Evolutionary conservation across 2,888 invertebrate genomes (phyloP), one percentile per base, ranked within the genome.

Genomic region (Rhorus exstirpatorius): DNA sequence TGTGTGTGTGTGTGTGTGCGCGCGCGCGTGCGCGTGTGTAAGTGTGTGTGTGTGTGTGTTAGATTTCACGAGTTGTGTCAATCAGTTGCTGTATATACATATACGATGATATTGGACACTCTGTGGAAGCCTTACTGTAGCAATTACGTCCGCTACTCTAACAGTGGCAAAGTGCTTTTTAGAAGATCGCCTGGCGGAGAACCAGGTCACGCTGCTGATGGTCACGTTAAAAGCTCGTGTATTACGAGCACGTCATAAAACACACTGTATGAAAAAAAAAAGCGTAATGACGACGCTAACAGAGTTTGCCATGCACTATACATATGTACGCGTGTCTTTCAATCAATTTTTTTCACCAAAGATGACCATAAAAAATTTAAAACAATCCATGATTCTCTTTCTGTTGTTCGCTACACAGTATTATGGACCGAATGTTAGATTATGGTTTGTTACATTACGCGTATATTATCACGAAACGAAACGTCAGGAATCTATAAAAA

Each of bases 151-250:
- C 67, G 76, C 55, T 79, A 68, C 76, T 67, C 79, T 46, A 31
- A 44, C 51, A 61, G 61, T 61, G 19, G 79, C 71, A 79, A 61
- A 79, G 83, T 79, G 76, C 83, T 83, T 79, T 83, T 76, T 79
- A 79, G 83, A 79, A 61, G 75, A 70, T 79, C 51, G n/a, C 1
- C 60, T 51, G 19, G 55, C 72, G 53, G 65, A 46, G 71, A 79
- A 71, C 51, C 79, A 35, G 76, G 68, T 60, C 76, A 67, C 68
- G 21, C 41, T 53, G 19, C 61, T 71, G 83, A 79, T 79, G 79
- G 79, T 76, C 79, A 76, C 75, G 83, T 79, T 83, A 79, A 83
- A 83, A 83, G 83, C 79, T 76, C 71, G 71, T 65, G 76, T 71
- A 76, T 79, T 67, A 76, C 76, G 71, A 67, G 72, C 67, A 71